Evolutionary conservation across 1,140 invertebrate genomes (phyloP).

Genomic region (Himalopsyche phryganea): DNA sequence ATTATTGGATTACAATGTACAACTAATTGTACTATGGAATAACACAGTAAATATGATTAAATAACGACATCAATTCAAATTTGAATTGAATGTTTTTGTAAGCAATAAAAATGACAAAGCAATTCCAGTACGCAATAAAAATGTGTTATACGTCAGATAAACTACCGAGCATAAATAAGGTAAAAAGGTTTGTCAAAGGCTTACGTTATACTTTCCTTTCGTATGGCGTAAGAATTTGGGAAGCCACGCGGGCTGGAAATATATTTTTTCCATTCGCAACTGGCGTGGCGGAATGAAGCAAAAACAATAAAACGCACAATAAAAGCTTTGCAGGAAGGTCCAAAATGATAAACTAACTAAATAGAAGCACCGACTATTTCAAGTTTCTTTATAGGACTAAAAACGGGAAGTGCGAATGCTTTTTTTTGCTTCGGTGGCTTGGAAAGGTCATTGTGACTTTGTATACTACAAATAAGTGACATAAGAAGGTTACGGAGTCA

Average conservation of each 20-base stretch:
- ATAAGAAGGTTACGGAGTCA: no score
- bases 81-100: background rate
- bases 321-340: background rate
- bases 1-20: no score
- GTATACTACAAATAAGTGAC: no score
- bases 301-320: constrained; percentile 7
- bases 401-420: no score
- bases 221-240: background rate
- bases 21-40: no score
- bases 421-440: no score
- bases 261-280: background rate
- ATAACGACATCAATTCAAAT: background rate
- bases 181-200: constrained; percentile 9
- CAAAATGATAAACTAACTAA: background rate
- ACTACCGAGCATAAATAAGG: background rate
- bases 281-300: background rate
- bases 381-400: no score
- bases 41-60: background rate
- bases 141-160: constrained; percentile 2
- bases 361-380: background rate
- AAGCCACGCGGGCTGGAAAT: background rate
- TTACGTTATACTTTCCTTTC: background rate
- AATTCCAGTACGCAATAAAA: background rate
- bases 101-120: constrained; percentile 1
- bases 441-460: no score